These are phyloP conservation scores for Hesperophylax magnus DNA, from an alignment of 1,140 invertebrate genomes.

Conservation along the genomic window DNA sequence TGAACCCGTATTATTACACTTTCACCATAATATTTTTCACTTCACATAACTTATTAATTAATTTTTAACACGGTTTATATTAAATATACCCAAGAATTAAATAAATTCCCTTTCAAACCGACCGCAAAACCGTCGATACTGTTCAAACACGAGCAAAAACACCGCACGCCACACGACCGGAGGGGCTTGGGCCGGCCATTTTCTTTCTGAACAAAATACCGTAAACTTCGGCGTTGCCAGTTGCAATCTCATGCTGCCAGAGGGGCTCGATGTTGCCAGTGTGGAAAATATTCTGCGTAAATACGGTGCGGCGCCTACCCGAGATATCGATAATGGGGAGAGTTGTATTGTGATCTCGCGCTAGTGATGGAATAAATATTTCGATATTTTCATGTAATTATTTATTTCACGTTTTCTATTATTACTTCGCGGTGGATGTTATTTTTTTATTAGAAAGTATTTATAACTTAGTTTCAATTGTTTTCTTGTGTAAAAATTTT, in stretches of 20 bases:
- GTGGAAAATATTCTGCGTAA: background rate
- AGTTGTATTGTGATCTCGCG: no score
- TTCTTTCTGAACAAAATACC: slow-evolving; percentile 52
- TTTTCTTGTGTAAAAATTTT: no score
- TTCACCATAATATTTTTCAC: slow-evolving; percentile 42
- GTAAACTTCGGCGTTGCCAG: slow-evolving; percentile 44
- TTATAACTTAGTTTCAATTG: no score
- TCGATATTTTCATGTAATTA: no score
- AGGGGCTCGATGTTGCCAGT: background rate
- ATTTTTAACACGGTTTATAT: slow-evolving; percentile 34
- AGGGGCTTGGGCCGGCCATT: slow-evolving; percentile 47
- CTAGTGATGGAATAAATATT: no score
- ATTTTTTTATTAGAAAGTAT: no score
- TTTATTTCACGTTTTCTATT: no score
- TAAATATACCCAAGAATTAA: background rate
- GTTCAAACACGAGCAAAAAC: slow-evolving; percentile 44
- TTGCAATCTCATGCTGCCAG: no score
- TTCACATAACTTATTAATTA: slow-evolving; percentile 33
- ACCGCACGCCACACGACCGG: slow-evolving; percentile 37
- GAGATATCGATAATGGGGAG: no score
- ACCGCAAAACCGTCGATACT: slow-evolving; percentile 29
- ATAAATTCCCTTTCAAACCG: slow-evolving; percentile 35
- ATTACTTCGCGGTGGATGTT: no score
- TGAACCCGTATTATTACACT: slow-evolving; percentile 43
- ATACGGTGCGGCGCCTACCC: background rate